Evolutionary conservation across 2,113 vertebrate genomes (phyloP).

Genomic region (Clarias magur): DNA sequence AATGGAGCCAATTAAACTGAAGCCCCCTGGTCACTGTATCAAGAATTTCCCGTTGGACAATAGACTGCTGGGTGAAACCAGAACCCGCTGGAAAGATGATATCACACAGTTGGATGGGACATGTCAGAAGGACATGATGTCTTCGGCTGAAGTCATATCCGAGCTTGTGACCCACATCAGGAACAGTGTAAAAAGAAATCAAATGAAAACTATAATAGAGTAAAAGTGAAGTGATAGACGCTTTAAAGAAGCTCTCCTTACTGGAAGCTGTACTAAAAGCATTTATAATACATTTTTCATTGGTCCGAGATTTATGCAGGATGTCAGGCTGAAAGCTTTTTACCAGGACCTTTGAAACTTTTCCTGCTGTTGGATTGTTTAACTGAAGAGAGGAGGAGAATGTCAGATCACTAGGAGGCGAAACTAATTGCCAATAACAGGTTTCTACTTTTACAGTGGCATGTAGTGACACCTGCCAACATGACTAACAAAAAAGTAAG

Average conservation of each 20-base stretch:
- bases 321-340: neutral
- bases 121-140: neutral
- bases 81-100: neutral
- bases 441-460: neutral
- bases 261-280: neutral
- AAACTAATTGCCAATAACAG: neutral
- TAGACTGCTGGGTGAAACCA: too few relatives aligned
- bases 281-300: neutral
- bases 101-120: neutral
- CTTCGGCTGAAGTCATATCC: neutral
- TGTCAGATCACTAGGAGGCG: conserved; percentile 1
- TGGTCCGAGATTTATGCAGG: neutral
- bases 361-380: neutral
- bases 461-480: neutral
- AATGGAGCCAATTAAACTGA: too few relatives aligned
- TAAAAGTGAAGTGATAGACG: neutral
- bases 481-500: neutral
- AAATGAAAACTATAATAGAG: neutral
- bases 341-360: neutral
- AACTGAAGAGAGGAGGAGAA: neutral
- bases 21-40: neutral
- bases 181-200: neutral
- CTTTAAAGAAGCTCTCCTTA: neutral
- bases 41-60: neutral
- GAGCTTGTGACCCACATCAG: neutral